Conservation (phyloP, 1,140 invertebrate genomes). For the Melipona quadrifasciata region DNA sequence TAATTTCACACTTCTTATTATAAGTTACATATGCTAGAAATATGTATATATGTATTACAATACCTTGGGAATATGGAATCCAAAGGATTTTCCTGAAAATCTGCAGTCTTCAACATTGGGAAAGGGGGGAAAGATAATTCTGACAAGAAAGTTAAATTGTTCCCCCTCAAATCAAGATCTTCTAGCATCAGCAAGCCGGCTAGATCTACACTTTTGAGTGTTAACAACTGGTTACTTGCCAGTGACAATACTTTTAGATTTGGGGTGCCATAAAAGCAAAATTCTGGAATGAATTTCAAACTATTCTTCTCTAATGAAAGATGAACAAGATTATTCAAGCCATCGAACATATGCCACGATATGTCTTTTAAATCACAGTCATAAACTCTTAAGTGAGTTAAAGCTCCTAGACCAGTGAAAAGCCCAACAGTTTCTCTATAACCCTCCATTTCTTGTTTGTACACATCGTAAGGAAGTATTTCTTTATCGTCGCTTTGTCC, state of each 20-base stretch:
- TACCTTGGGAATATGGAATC: conserved; percentile 84
- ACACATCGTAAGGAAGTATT: conserved; percentile 85
- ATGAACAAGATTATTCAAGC: conserved; percentile 83
- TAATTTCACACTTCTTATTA: not conserved
- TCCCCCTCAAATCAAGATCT: conserved; percentile 85
- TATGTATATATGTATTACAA: not conserved
- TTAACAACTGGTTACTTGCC: conserved; percentile 84
- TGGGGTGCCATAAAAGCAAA: conserved; percentile 86
- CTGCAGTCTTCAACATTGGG: conserved; percentile 83
- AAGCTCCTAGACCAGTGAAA: conserved; percentile 83
- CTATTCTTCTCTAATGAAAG: conserved; percentile 85
- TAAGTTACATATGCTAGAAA: not conserved
- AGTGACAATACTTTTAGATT: conserved; percentile 85
- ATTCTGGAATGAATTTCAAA: conserved; percentile 85
- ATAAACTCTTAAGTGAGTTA: conserved; percentile 84
- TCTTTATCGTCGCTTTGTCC: conserved; percentile 79
- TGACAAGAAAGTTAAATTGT: conserved; percentile 86
- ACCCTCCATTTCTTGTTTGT: conserved; percentile 82
- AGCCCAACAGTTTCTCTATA: conserved; percentile 75
- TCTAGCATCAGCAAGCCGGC: conserved; percentile 86
- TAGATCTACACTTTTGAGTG: conserved; percentile 85
- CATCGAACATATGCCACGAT: conserved; percentile 88
- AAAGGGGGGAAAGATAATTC: conserved; percentile 87
- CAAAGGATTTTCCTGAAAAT: conserved; percentile 87
- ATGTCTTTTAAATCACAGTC: conserved; percentile 84